Percentiles rank a stretch among this genome's conserved stretches.
These are phyloP conservation scores for Palaemon carinicauda DNA, from an alignment of 1,140 invertebrate genomes.

Conservation along the genomic window DNA sequence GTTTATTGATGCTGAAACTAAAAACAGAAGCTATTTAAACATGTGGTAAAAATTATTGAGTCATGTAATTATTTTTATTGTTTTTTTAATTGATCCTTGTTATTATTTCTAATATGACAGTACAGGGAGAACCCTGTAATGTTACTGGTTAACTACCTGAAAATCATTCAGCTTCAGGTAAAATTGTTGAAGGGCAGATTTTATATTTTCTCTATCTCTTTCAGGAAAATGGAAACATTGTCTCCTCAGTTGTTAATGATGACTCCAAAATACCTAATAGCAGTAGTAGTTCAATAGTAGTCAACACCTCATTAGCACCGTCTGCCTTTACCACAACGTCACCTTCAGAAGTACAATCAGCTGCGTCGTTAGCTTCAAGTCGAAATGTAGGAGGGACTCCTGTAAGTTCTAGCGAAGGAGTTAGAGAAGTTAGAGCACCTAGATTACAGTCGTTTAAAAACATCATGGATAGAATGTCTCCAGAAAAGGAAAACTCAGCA, in stretches of 20 bases:
- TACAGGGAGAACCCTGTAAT: too few relatives aligned
- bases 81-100: neutral
- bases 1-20: too few relatives aligned
- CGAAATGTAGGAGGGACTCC: neutral
- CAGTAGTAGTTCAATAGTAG: conserved; percentile 5
- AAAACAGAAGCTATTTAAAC: too few relatives aligned
- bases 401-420: conserved; percentile 7
- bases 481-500: conserved; percentile 45
- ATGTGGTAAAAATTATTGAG: too few relatives aligned
- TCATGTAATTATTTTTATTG: neutral
- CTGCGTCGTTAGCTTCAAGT: neutral
- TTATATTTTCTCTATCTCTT: neutral
- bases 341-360: conserved; percentile 22
- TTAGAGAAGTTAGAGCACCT: conserved; percentile 44
- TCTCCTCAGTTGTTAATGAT: neutral
- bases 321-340: conserved; percentile 10
- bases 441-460: conserved; percentile 54
- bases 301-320: neutral
- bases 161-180: neutral
- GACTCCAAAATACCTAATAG: conserved; percentile 6
- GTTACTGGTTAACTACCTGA: neutral
- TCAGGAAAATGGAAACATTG: conserved; percentile 27
- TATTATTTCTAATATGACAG: neutral
- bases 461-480: conserved; percentile 58
- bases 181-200: neutral